phyloP scores from a whole-genome alignment of 2,797 vertebrate species.

The Lateolabrax maculatus region DNA sequence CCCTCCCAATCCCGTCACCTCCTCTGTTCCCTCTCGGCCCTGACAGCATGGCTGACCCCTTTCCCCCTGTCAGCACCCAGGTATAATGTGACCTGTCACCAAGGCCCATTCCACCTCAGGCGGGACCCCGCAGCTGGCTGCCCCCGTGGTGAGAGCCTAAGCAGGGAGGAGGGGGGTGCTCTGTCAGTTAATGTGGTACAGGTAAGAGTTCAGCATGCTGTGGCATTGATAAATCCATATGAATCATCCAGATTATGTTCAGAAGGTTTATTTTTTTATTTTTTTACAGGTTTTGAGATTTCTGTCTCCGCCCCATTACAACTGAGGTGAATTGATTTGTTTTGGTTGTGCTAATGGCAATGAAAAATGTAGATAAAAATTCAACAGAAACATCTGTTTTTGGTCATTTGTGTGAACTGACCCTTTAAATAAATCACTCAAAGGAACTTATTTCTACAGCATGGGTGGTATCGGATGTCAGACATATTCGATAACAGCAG shows the following conservation, averaged over 20 bases:
- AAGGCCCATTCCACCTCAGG: conserved; percentile 59
- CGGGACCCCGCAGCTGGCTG: conserved; percentile 66
- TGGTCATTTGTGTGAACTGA: neutral
- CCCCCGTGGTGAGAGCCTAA: conserved; percentile 17
- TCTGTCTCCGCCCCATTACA: neutral
- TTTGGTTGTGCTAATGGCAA: neutral
- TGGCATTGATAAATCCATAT: neutral
- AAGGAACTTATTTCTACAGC: neutral
- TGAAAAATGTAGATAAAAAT: neutral
- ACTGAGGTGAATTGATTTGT: neutral
- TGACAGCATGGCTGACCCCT: conserved; percentile 74
- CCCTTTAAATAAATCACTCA: neutral
- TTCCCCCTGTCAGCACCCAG: conserved; percentile 77
- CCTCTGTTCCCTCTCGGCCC: conserved; percentile 54
- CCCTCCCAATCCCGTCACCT: conserved; percentile 56
- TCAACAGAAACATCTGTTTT: neutral
- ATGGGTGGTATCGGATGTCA: neutral
- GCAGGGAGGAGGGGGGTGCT: neutral
- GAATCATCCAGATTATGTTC: neutral
- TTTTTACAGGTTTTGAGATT: neutral
- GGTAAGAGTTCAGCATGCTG: conserved; percentile 18
- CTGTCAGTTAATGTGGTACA: conserved; percentile 12
- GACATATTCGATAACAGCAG: neutral
- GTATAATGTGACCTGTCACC: conserved; percentile 80
- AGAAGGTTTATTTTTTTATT: neutral